Evolutionary conservation across 2,113 vertebrate genomes (phyloP).

Genomic region (Bufo gargarizans): DNA sequence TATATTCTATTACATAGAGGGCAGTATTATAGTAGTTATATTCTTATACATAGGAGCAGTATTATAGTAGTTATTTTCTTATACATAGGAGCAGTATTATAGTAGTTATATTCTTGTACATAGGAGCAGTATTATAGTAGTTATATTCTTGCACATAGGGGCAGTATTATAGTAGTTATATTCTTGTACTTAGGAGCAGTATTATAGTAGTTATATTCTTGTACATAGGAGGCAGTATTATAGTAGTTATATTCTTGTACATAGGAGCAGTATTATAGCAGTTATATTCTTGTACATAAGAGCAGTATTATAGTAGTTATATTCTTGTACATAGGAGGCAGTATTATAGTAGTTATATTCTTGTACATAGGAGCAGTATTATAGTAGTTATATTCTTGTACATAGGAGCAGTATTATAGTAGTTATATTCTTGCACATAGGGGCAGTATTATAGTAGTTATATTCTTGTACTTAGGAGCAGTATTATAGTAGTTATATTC

Average conservation of each 20-base stretch:
- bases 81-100: neutral
- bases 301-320: too few relatives aligned
- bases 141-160: neutral
- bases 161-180: neutral
- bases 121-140: too few relatives aligned
- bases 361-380: neutral
- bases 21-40: neutral
- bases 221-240: too few relatives aligned
- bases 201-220: too few relatives aligned
- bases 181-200: too few relatives aligned
- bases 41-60: neutral
- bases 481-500: constrained; percentile 15
- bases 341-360: too few relatives aligned
- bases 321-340: too few relatives aligned
- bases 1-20: neutral
- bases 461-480: constrained; percentile 9
- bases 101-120: too few relatives aligned
- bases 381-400: too few relatives aligned
- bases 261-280: too few relatives aligned
- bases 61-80: neutral
- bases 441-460: neutral
- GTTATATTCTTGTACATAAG: too few relatives aligned
- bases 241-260: too few relatives aligned
- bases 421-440: constrained; percentile 1
- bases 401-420: neutral